Evolutionary conservation across 2,797 vertebrate species (phyloP).

Genomic region (Anableps anableps): DNA sequence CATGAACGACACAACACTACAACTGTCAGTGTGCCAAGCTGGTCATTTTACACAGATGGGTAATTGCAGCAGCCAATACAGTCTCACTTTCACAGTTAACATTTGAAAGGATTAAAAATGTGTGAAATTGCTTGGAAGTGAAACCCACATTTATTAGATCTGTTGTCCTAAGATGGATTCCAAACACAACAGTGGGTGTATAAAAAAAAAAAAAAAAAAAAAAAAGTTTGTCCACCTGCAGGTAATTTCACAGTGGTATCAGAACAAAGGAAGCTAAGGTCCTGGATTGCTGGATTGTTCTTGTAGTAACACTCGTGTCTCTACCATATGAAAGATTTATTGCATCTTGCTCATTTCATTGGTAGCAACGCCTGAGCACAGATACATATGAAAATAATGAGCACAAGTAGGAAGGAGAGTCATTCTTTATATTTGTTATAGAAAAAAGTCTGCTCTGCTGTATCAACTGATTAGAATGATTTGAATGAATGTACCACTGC

Average conservation of each 20-base stretch:
- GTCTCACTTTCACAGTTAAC: neutral
- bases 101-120: neutral
- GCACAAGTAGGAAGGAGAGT: conserved; percentile 7
- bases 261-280: neutral
- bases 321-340: neutral
- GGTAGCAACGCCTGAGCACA: neutral
- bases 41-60: neutral
- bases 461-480: conserved; percentile 58
- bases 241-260: conserved; percentile 1
- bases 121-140: neutral
- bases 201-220: neutral
- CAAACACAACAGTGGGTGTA: neutral
- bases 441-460: conserved; percentile 37
- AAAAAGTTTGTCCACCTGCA: neutral
- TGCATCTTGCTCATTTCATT: conserved; percentile 26
- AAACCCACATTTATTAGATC: neutral
- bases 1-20: no score
- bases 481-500: conserved; percentile 47
- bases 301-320: conserved; percentile 3
- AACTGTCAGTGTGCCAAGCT: neutral
- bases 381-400: conserved; percentile 32
- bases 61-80: neutral
- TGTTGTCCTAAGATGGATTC: neutral
- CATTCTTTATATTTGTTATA: conserved; percentile 37
- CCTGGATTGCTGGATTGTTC: neutral